Conservation (phyloP, 1,140 invertebrate species). For the Araneus ventricosus region DNA sequence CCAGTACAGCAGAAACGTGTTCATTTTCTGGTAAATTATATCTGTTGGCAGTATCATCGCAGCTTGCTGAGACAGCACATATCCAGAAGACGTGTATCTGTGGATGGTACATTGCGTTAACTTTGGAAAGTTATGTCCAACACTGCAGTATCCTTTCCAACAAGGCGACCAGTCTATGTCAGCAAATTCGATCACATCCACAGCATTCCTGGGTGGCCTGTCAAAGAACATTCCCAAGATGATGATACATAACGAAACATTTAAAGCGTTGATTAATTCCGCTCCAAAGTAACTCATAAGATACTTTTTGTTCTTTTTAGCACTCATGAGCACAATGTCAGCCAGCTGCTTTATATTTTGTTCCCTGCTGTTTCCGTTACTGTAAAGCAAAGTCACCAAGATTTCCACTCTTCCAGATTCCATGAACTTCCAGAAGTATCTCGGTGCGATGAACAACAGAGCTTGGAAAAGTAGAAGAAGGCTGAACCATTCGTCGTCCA, state of each 20-base stretch:
- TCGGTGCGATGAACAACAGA: constrained; percentile 78
- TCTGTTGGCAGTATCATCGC: neutral
- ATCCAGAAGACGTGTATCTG: no score
- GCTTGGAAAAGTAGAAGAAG: constrained; percentile 78
- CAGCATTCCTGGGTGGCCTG: neutral
- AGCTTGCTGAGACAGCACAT: neutral
- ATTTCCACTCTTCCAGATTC: neutral
- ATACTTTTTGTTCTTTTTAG: neutral
- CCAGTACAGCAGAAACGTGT: neutral
- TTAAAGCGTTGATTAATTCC: neutral
- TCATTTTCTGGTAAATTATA: constrained; percentile 1
- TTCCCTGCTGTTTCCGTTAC: no score
- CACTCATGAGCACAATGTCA: neutral
- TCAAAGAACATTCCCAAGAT: neutral
- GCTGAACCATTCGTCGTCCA: constrained; percentile 94
- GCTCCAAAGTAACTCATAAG: neutral
- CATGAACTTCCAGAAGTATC: constrained; percentile 79
- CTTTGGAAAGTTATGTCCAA: no score
- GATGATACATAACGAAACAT: neutral
- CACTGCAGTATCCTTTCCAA: neutral
- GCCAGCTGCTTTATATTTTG: neutral
- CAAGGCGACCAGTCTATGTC: neutral
- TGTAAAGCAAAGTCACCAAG: neutral
- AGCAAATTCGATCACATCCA: neutral
- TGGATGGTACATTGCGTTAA: no score